Evolutionary conservation across 2,113 vertebrate genomes (phyloP), one percentile per base, ranked within the genome.

Genomic region (Bujurquina vittata): DNA sequence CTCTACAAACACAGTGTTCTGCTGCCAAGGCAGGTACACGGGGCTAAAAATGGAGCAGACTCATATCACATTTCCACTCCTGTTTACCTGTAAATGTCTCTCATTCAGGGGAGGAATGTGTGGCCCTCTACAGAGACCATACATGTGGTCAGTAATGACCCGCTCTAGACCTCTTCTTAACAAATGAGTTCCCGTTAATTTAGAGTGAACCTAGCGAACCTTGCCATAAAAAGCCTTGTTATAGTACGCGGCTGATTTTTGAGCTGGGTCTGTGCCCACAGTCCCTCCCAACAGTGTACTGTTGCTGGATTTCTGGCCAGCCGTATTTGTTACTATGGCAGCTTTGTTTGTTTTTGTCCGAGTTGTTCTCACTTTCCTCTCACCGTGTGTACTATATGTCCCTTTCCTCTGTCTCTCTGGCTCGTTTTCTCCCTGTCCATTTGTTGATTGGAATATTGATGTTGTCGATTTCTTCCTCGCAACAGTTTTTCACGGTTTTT

Each of bases 241-340:
- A 79, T 67, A 75, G 56, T n/a, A 62, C n/a, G 3, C 43, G 58
- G 83, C 77, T 84, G 85, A 65, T 89, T 86, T 88, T 56, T n/a
- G 7, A 74, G 58, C 83, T 89, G 91, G 84, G 56, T 37, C 65
- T 29, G 10, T 35, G 77, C 86, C 79, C 79, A 62, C 82, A 35
- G 79, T 82, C 89, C 81, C 86, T 91, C 91, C 90, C 87, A 79
- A 69, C 83, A 88, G 78, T 90, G 82, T 77, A 56, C 79, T 88
- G 81, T 77, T 89, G 83, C 90, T 83, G 84, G 83, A 89, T 91
- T 87, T 87, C 90, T 87, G 87, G 87, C 89, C 85, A 81, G 90
- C 56, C 40, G 20, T 90, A 57, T 93, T 92, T 93, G 94, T 93
- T 92, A 88, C 93, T 89, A 93, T 93, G 89, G 91, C 87, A 91